phyloP scores from a whole-genome alignment of 2,113 vertebrate genomes.

The Cynopterus brachyotis region DNA sequence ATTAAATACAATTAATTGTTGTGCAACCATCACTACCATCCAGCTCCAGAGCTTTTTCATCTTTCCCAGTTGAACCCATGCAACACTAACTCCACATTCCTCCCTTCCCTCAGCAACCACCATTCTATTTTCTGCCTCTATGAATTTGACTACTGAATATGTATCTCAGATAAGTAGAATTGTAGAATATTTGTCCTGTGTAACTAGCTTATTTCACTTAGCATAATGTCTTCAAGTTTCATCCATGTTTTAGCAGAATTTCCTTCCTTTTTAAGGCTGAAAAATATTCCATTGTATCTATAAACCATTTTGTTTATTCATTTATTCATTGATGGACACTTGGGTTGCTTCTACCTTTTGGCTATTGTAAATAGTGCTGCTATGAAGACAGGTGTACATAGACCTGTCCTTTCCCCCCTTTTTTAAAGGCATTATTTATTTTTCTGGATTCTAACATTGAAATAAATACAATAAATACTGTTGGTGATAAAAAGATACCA shows the following conservation, averaged over 20 bases:
- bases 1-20: background rate
- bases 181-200: background rate
- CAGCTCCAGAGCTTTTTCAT: background rate
- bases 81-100: no score
- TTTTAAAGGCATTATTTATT: background rate
- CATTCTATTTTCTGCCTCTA: background rate
- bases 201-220: background rate
- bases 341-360: background rate
- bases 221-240: background rate
- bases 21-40: background rate
- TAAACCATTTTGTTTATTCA: background rate
- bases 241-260: background rate
- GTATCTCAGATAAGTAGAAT: background rate
- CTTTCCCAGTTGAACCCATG: background rate
- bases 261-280: background rate
- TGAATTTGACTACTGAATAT: background rate
- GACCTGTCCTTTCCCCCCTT: background rate
- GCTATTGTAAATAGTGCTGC: background rate
- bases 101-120: background rate
- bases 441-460: background rate
- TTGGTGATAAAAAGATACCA: background rate
- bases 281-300: background rate
- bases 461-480: constrained; percentile 26
- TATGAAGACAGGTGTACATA: background rate
- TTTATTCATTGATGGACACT: background rate